Conservation (phyloP, 2,888 invertebrate species). For the Mystacides longicornis region DNA sequence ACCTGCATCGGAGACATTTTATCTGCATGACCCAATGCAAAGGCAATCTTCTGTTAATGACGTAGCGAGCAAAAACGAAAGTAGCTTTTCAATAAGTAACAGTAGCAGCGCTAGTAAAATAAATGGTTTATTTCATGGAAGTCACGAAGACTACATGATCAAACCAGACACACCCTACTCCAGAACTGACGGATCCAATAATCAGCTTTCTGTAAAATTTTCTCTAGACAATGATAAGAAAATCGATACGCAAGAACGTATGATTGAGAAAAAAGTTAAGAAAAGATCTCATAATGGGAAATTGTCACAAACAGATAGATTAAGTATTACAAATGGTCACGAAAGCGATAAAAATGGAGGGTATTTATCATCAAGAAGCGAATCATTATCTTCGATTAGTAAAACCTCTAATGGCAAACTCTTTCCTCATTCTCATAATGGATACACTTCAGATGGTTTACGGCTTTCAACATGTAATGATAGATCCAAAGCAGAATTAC, state of each 20-base stretch:
- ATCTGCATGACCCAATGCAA: slow-evolving; percentile 23
- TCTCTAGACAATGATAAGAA: slow-evolving; percentile 13
- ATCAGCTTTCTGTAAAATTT: slow-evolving; percentile 10
- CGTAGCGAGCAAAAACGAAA: slow-evolving; percentile 18
- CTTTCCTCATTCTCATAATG: slow-evolving; percentile 6
- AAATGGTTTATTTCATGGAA: slow-evolving; percentile 15
- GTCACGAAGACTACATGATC: slow-evolving; percentile 18
- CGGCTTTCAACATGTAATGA: slow-evolving; percentile 13
- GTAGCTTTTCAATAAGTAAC: slow-evolving; percentile 20
- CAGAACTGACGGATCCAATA: slow-evolving; percentile 4
- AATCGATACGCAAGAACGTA: slow-evolving; percentile 3
- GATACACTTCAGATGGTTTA: slow-evolving; percentile 8
- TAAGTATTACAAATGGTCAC: slow-evolving; percentile 12
- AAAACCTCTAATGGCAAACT: slow-evolving; percentile 16
- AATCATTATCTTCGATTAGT: slow-evolving; percentile 20
- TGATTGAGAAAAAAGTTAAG: slow-evolving; percentile 19
- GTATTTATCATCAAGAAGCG: slow-evolving; percentile 22
- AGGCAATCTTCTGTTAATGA: slow-evolving; percentile 16
- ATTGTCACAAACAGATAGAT: slow-evolving; percentile 13
- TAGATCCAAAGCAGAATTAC: slow-evolving; percentile 17
- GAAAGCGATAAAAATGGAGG: slow-evolving; percentile 19
- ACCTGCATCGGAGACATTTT: slow-evolving; percentile 17
- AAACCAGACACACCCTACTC: slow-evolving; percentile 14
- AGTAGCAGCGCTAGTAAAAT: slow-evolving; percentile 12
- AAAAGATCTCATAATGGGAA: slow-evolving; percentile 22